These are phyloP conservation scores for Linnaemya vulpina DNA, from an alignment of 2,888 invertebrate genomes.

Conservation along the genomic window DNA sequence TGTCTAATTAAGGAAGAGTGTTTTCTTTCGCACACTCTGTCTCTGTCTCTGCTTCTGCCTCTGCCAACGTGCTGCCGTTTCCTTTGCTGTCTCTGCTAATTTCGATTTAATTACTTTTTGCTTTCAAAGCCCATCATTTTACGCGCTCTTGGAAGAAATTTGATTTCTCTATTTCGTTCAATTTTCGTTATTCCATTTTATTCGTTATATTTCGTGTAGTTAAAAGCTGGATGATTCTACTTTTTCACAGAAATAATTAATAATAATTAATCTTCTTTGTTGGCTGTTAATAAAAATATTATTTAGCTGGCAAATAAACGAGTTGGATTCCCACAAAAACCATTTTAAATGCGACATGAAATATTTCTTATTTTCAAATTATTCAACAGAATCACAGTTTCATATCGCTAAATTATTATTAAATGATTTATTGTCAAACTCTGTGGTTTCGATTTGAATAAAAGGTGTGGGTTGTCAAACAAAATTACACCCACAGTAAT, in stretches of 20 bases:
- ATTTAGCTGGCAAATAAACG: background rate
- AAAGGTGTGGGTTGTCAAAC: slow-evolving; percentile 15
- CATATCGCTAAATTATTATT: slow-evolving; percentile 30
- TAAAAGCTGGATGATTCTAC: background rate
- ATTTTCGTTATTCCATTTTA: background rate
- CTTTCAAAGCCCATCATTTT: background rate
- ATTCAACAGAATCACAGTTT: background rate
- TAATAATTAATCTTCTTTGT: background rate
- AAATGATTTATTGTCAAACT: slow-evolving; percentile 32
- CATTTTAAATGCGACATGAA: background rate
- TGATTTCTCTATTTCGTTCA: background rate
- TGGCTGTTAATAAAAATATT: background rate
- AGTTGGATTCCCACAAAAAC: slow-evolving; percentile 29
- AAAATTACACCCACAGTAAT: slow-evolving; percentile 50
- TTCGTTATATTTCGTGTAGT: background rate
- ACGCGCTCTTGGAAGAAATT: background rate
- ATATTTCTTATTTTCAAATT: background rate
- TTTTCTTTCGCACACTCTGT: too few species aligned
- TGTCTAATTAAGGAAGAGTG: too few species aligned
- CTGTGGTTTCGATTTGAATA: background rate
- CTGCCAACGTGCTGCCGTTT: too few species aligned
- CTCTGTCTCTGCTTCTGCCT: too few species aligned
- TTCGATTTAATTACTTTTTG: background rate
- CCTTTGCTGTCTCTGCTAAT: background rate
- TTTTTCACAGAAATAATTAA: background rate